These are phyloP conservation scores for Actinostola sp. DNA, from an alignment of 92 coral and sea anemone species.

Conservation along the genomic window DNA sequence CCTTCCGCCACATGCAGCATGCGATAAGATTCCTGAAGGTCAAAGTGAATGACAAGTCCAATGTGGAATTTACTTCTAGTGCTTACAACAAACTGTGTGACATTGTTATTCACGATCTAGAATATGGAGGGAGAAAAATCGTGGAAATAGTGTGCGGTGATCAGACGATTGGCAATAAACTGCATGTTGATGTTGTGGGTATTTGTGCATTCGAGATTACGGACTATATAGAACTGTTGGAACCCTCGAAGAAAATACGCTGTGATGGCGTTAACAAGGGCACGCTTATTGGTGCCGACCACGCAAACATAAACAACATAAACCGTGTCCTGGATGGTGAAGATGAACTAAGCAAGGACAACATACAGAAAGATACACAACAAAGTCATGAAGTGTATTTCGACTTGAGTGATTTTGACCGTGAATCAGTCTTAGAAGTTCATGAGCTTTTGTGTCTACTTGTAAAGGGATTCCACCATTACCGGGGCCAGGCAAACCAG, in stretches of 20 bases:
- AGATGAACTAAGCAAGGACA: neutral
- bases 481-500: conserved; percentile 22
- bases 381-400: no score
- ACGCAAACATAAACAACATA: conserved; percentile 26
- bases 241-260: neutral
- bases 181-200: neutral
- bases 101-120: neutral
- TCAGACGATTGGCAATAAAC: neutral
- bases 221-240: neutral
- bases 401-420: no score
- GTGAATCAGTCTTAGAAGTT: neutral
- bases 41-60: no score
- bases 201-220: neutral
- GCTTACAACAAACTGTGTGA: neutral
- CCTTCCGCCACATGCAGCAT: neutral
- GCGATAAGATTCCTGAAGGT: no score
- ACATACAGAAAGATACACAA: neutral
- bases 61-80: neutral
- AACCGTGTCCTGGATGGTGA: conserved; percentile 24
- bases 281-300: conserved; percentile 25
- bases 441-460: neutral
- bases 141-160: neutral
- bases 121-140: neutral
- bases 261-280: conserved; percentile 9
- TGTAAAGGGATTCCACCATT: neutral